phyloP scores from a whole-genome alignment of 2,888 invertebrate species.

The Eretmocerus hayati region DNA sequence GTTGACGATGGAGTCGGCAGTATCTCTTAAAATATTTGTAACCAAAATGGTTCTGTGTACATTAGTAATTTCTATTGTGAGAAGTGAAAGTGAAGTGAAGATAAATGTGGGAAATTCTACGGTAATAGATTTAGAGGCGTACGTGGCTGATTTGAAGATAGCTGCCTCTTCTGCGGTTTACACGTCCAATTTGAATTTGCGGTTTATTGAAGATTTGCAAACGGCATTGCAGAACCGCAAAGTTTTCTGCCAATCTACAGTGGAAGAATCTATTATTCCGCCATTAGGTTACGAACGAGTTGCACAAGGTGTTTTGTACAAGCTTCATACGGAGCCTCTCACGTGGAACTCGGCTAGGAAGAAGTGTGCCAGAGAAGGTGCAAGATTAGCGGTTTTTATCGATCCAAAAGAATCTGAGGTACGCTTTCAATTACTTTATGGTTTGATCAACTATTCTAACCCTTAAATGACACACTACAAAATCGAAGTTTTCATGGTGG shows the following conservation, averaged over 20 bases:
- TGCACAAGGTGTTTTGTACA: not conserved
- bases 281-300: not conserved
- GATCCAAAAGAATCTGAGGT: not conserved
- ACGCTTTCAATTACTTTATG: not conserved
- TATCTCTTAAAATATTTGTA: too few relatives aligned
- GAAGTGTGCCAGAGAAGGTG: conserved; percentile 25
- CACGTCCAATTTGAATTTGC: conserved; percentile 1
- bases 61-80: too few relatives aligned
- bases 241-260: not conserved
- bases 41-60: too few relatives aligned
- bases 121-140: conserved; percentile 5
- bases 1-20: too few relatives aligned
- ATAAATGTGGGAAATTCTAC: not conserved
- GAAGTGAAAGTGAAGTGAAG: not conserved
- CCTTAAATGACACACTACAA: too few relatives aligned
- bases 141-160: conserved; percentile 5
- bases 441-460: too few relatives aligned
- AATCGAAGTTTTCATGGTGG: too few relatives aligned
- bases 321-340: not conserved
- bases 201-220: not conserved
- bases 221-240: not conserved
- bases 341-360: conserved; percentile 28
- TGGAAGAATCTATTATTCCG: too few relatives aligned
- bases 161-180: conserved; percentile 2
- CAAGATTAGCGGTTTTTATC: conserved; percentile 21